Evolutionary conservation across 2,888 invertebrate genomes (phyloP).

Genomic region (Patella depressa): DNA sequence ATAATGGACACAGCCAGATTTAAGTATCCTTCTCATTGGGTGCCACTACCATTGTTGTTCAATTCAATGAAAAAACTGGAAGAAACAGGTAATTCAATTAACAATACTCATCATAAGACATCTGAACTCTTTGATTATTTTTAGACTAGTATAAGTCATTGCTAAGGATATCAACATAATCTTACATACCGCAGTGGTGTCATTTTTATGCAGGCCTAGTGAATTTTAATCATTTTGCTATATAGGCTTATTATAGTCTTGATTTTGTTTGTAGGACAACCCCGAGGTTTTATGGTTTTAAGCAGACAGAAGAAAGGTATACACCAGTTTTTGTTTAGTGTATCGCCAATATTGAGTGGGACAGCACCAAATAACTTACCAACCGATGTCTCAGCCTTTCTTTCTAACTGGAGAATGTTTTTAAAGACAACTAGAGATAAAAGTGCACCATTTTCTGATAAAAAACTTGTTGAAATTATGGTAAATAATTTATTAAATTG

Average conservation of each 20-base stretch:
- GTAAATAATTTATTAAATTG: neutral
- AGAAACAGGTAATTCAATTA: constrained; percentile 49
- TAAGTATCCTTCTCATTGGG: constrained; percentile 72
- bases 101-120: too few species aligned
- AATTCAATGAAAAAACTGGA: constrained; percentile 65
- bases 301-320: constrained; percentile 13
- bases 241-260: too few species aligned
- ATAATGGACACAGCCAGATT: constrained; percentile 71
- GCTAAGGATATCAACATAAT: too few species aligned
- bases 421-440: neutral
- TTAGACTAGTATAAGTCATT: too few species aligned
- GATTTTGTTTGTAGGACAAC: constrained; percentile 31
- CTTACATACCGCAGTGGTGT: too few species aligned
- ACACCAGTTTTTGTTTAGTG: constrained; percentile 26
- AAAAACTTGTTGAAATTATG: neutral
- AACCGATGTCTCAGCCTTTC: neutral
- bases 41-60: constrained; percentile 60
- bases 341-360: constrained; percentile 26
- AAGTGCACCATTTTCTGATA: neutral
- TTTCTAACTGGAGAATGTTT: neutral
- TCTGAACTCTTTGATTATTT: too few species aligned
- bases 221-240: too few species aligned
- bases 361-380: constrained; percentile 10
- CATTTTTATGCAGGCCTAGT: too few species aligned
- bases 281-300: constrained; percentile 39